Conservation (phyloP, 2,797 vertebrate species). For the Corythornis leucogaster region DNA sequence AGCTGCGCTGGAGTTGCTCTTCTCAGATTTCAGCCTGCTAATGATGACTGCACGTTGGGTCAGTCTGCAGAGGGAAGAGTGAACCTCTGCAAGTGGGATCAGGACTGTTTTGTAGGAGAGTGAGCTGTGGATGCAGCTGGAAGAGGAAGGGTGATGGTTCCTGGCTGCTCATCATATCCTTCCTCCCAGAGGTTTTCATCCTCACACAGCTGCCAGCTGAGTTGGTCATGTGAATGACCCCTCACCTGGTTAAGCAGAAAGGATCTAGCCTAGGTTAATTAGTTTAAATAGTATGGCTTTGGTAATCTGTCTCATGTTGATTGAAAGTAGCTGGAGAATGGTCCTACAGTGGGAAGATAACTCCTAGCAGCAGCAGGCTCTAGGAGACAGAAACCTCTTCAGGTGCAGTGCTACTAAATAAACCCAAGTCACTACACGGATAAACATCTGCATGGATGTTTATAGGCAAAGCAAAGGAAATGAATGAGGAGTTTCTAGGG, state of each 20-base stretch:
- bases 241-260: constrained; percentile 37
- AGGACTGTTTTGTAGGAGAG: background rate
- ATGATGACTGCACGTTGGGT: background rate
- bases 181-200: constrained; percentile 43
- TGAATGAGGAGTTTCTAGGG: background rate
- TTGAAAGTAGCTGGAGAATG: constrained; percentile 16
- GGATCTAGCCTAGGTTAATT: constrained; percentile 32
- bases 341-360: background rate
- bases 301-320: constrained; percentile 13
- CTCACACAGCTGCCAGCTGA: constrained; percentile 24
- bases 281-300: constrained; percentile 19
- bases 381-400: background rate
- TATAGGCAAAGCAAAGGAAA: background rate
- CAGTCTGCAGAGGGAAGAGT: background rate
- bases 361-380: background rate
- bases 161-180: constrained; percentile 19
- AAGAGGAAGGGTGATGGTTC: background rate
- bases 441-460: background rate
- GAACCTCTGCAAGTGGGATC: background rate
- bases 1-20: background rate
- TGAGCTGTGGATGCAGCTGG: constrained; percentile 36
- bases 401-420: background rate
- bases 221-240: background rate
- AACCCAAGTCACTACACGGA: background rate
- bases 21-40: background rate